These are phyloP conservation scores for Coelogynopora nodosa DNA, from an alignment of 2,888 invertebrate genomes.

Conservation along the genomic window DNA sequence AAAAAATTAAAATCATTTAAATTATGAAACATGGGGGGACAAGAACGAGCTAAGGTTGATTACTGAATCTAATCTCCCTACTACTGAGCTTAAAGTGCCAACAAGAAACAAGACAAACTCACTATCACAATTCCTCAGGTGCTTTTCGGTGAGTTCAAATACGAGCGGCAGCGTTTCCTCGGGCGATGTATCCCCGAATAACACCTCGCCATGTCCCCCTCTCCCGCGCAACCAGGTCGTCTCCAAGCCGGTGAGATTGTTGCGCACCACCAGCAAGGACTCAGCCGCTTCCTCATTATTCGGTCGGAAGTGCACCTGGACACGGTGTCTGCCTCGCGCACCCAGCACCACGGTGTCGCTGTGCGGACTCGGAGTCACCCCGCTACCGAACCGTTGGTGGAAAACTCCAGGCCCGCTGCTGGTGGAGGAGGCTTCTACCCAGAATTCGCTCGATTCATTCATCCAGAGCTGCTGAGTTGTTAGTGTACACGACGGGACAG, in stretches of 20 bases:
- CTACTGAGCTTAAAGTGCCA: no score
- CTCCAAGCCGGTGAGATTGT: slow-evolving; percentile 87
- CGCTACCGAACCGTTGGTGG: no score
- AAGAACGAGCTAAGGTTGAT: no score
- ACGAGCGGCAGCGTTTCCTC: slow-evolving; percentile 72
- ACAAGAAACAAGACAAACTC: no score
- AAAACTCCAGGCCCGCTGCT: no score
- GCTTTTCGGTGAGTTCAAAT: slow-evolving; percentile 75
- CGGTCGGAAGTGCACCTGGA: background rate
- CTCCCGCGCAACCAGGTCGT: slow-evolving; percentile 76
- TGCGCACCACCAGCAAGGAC: slow-evolving; percentile 65
- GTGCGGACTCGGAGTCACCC: background rate
- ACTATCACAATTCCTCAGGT: slow-evolving; percentile 68
- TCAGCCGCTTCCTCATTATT: background rate
- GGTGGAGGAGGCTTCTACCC: no score
- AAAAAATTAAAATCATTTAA: no score
- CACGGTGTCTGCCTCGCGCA: background rate
- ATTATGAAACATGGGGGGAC: no score
- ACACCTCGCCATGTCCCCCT: slow-evolving; percentile 80
- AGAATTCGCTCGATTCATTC: background rate
- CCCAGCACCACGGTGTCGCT: background rate
- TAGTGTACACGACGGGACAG: no score
- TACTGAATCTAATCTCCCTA: no score
- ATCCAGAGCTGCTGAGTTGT: background rate
- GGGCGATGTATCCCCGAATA: slow-evolving; percentile 78